Base-by-base conservation (phyloP, 2,888 invertebrate species). In the Scaptodrosophila latifasciaeformis region DNA sequence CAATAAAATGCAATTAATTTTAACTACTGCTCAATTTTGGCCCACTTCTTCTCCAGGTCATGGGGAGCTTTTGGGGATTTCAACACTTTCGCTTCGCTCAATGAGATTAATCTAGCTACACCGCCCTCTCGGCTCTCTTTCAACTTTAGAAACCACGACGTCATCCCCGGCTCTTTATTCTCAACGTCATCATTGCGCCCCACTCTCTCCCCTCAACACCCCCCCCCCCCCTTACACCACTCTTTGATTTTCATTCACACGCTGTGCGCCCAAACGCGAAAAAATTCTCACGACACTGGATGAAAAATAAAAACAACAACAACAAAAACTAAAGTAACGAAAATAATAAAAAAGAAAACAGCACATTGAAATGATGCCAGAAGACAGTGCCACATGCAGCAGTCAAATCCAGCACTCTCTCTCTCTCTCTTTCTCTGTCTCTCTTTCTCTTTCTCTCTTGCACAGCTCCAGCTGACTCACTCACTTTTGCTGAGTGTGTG, bases 221-320 rank as follows among this genome's bases (percentile, higher is more conserved):
- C 30, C 1, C 40, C 27, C 6, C 40, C 4, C 7, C 49, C 12
- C 10, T 15, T 27, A 13, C 39, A 40, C 5, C 49, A 48, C 12
- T 31, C 10, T 31, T 15, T 43, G 2, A 42, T 65, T 65, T 68
- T 64, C 69, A 66, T 82, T 83, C 83, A 81, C 83, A 83, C 82
- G 82, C 69, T 82, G 71, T 65, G 78, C 77, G 77, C 65, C 76
- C 67, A 74, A 79, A 78, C 68, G 79, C 72, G 71, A 82, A 74
- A 70, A 67, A 78, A 69, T 83, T 82, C 82, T 79, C 82, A 82
- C 81, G 83, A 82, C 83, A 82, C 79, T 82, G 83, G 76, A 67
- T 65, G 66, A 63, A 57, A 72, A 67, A 48, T 59, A 55, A 57
- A 61, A 58, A 44, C 59, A 56, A n/a, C 44, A 47, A 5, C 37